Evolutionary conservation across 2,888 invertebrate genomes (phyloP), one percentile per base, ranked within the genome.

Genomic region (Ornithoptera priamus): DNA sequence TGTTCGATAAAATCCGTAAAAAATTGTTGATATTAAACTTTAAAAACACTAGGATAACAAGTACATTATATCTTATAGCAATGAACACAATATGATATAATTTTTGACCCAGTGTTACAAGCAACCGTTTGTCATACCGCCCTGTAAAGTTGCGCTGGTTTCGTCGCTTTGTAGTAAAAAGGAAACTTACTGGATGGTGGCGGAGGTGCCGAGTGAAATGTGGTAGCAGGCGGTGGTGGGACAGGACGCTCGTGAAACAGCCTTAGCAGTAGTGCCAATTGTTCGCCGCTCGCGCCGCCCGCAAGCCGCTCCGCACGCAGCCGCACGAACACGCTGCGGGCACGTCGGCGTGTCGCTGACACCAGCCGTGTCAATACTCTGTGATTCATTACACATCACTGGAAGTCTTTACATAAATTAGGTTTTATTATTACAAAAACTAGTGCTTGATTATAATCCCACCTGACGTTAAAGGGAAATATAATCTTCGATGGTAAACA

Each of bases 271-370:
- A 92, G 72, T 0, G 79, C 72, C 46, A 92, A 75, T 72, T 92
- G 92, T 1, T 89, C 90, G 72, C 79, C 81, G 70, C 87, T 88
- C 39, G 88, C 84, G 18, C 89, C 84, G 84, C 85, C 89, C 30
- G 88, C 90, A 2, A 92, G 78, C 69, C 80, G 81, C 0, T 76
- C 68, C 0, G 88, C 87, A 0, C 84, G 80, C 24, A 89, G 57
- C 58, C 87, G 84, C 0, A 91, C 72, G 67, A 79, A 80, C 12
- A 91, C 70, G 30, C 80, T 83, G 5, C 79, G 80, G 0, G 90
- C 88, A 10, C 89, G 85, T 0, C 90, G 85, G 0, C 84, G 85
- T 72, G 76, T 86, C 0, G 88, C 87, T 0, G 92, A 89, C 20
- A 86, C 79, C 2, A 92, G 74, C 2, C 80, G 80, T 1, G 89